Conservation (phyloP, 2,888 invertebrate species). For the Periphyllus acericola region DNA sequence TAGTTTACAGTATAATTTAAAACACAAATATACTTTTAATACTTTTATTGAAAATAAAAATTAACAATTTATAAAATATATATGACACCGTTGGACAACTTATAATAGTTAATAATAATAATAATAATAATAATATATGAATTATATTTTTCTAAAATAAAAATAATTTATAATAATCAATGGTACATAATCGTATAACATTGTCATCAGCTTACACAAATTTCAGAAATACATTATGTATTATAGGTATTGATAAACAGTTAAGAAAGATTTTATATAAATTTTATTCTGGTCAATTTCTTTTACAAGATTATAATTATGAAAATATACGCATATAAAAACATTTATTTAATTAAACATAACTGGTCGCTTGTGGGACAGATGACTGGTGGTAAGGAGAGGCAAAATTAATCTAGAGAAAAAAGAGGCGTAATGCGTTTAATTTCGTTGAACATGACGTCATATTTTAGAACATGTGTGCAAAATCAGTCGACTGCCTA, state of each 20-base stretch:
- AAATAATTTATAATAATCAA: slow-evolving; percentile 58
- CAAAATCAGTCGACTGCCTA: slow-evolving; percentile 48
- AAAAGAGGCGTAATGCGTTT: neutral
- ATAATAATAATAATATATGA: slow-evolving; percentile 31
- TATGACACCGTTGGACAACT: slow-evolving; percentile 61
- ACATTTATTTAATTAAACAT: slow-evolving; percentile 16
- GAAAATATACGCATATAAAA: slow-evolving; percentile 22
- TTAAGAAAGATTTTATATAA: neutral
- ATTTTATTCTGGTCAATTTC: neutral
- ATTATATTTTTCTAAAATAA: slow-evolving; percentile 40
- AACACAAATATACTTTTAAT: slow-evolving; percentile 14
- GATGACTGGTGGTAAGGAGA: neutral
- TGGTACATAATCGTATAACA: slow-evolving; percentile 46
- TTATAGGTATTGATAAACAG: neutral
- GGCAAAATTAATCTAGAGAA: neutral
- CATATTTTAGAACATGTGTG: slow-evolving; percentile 8
- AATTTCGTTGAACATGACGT: neutral
- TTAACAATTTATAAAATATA: slow-evolving; percentile 62
- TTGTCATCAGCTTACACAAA: neutral
- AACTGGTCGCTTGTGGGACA: neutral
- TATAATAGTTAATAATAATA: slow-evolving; percentile 52
- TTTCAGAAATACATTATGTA: neutral
- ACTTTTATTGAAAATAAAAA: slow-evolving; percentile 60
- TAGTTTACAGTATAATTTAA: too few species aligned
- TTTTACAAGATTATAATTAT: neutral